Base-by-base conservation (phyloP, 1,140 invertebrate species). In the Adelges cooleyi region DNA sequence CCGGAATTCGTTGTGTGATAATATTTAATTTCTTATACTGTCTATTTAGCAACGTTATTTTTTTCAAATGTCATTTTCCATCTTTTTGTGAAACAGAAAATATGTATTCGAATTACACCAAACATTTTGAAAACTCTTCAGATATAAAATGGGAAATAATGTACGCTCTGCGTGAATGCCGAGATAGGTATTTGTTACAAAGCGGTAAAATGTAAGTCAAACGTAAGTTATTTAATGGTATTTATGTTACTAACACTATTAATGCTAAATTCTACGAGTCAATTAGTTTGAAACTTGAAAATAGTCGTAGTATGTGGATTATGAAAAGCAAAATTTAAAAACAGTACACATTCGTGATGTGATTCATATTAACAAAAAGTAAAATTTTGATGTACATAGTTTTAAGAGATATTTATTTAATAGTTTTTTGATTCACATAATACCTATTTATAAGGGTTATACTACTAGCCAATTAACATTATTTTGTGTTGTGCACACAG, bases 121-220 rank as follows among this genome's bases (percentile, higher is more conserved):
- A 62, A 13, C 18, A 11, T 1, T 62, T 29, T 9, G 46, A 62
- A 22, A 40, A 46, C 29, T 40, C 56, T 0, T 8, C 13, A 2
- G 25, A 15, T 2, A 62, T 62, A 3, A 62, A 62, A 48, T 22
- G 22, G 10, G 56, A 62, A 62, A 4, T 62, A 13, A 48, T 62
- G 25, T 62, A 29, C 2, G 18, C 56, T 13, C 27, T 62, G 29
- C 56, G 46, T 20, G 56, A 62, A 62, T 62, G 42, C n/a, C 42
- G 42, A 20, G 56, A 62, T 13, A 27, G 56, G 29, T 62, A 42
- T 62, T 48, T 62, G 13, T 40, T 27, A 3, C 25, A 62, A 1
- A 17, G 56, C 20, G 44, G 38, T 20, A 62, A 62, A 48, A 44
- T 62, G 56, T 62, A 33, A 46, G 56, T 62, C 13, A 9, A 18